Base-by-base conservation (phyloP, 1,140 invertebrate genomes). In the Drosophila erecta region DNA sequence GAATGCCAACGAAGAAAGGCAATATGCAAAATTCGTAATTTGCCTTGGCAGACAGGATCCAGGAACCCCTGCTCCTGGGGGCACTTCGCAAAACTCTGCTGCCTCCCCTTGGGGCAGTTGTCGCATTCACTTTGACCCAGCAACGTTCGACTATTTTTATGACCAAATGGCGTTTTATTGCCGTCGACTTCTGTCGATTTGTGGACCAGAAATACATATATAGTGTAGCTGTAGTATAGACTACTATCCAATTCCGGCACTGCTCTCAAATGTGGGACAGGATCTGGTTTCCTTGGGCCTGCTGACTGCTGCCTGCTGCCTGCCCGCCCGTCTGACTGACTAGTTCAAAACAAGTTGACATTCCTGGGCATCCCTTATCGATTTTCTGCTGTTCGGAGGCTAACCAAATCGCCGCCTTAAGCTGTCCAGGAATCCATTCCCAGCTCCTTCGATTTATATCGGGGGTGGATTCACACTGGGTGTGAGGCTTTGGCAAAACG, bases 1-100 rank as follows among this genome's bases (percentile, higher is more conserved):
- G 55, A 20, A 61, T 35, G 37, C 40, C 44, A 30, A 30, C 8
- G 57, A 71, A 66, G 33, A 60, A 73, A 76, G 79, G 84, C 83
- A 87, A 87, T 87, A 87, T 87, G 83, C 84, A 87, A 87, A 87
- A 87, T 83, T 87, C 66, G 79, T 86, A 87, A 87, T 87, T 87
- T 87, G 84, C 79, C 71, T 71, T 83, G 83, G 84, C 81, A 86
- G 83, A 86, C 70, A 75, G 71, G 69, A 65, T 15, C 46, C 61
- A 3, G 30, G 12, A n/a, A 27, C 14, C 75, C 20, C 27, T 22
- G 12, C 27, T 7, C 20, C 33, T 38, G n/a, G 22, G 56, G 59
- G 66, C 33, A 44, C n/a, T 46, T 17, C 7, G 2, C 30, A 8
- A 30, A 30, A 30, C 30, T 30, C 30, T 8, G 8, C 30, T 30